Base-by-base conservation (phyloP, 2,113 vertebrate species). In the Leptocoma aspasia region DNA sequence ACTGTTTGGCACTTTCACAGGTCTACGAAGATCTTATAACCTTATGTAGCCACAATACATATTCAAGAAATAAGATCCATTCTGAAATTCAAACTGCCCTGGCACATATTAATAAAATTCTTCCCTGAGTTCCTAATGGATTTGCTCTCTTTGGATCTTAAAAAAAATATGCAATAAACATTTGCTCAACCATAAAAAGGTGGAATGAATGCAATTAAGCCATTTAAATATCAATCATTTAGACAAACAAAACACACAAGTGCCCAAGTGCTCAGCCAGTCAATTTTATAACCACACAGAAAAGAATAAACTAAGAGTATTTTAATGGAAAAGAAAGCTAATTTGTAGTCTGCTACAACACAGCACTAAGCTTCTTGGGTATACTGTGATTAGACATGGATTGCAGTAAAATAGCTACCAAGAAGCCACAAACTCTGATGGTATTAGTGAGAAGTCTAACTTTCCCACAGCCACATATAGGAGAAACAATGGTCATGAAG, bases 201-300 rank as follows among this genome's bases (percentile, higher is more conserved):
- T 73, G 22, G 33, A 83, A 91, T 96, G 56, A 96, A 95, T 95
- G 68, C 82, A 95, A 73, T 92, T 89, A 95, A 96, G 27, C 79
- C 41, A 83, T 95, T 96, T 93, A 96, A 96, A 93, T 86, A 96
- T 94, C 95, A 95, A 84, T 94, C 92, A 81, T 85, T 96, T 86
- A 93, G 91, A 59, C 59, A 88, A 95, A 96, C 42, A 94, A 96
- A 92, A 61, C 80, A 69, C 87, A 86, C 82, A 95, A 93, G 21
- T 88, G 50, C 72, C 85, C 37, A 70, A 95, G 71, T 88, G 66
- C 82, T 96, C 90, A 83, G 85, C 56, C 79, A 86, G 84, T 85
- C 92, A 90, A 83, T 93, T 88, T 95, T 92, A 80, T 80, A 90
- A 95, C 77, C 27, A 52, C 87, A 42, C 13, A 22, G 50, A 71